Evolutionary conservation across 1,140 invertebrate species (phyloP), one percentile per base, ranked within the genome.

Genomic region (Oncopodura yosiiana): DNA sequence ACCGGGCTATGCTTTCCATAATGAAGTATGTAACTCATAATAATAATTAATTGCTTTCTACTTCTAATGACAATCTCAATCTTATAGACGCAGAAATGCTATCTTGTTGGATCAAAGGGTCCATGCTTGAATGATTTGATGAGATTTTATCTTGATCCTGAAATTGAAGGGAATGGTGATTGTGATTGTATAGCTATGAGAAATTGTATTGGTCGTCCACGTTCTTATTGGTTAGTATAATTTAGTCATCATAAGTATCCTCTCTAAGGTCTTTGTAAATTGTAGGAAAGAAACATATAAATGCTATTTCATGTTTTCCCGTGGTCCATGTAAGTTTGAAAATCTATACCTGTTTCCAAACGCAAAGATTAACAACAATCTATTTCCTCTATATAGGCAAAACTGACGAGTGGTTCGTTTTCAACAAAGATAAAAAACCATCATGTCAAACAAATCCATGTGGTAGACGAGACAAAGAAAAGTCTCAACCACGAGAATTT

Each of bases 91-190:
- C 27, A 55, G 39, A 38, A 43, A 24, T 64, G 62, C 30, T 64
- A 61, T 27, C 16, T 36, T 5, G 42, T 64, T 14, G 62, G 62
- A 5, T 41, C 52, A 41, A 46, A 41, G 19, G 59, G 59, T 6
- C 59, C 59, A 18, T 61, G 59, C 29, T n/a, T n/a, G 21, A 42
- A 49, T n/a, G 54, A 56, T 24, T 23, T 60, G 18, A 63, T 63
- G 61, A 48, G 49, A 48, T 63, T 63, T 27, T 50, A 50, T 9
- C 18, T 24, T 23, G 36, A 46, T 54, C 32, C 44, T 27, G 46
- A 49, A 26, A 34, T 58, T 41, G 57, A 56, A 41, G 58, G 55
- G 27, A 37, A 21, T 38, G 58, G 58, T 19, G 53, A 41, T 30
- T 60, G 58, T 26, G 58, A 60, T 19, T 60, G 58, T 16, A 39